Conservation (phyloP, 2,888 invertebrate species). For the Amiota communis region DNA sequence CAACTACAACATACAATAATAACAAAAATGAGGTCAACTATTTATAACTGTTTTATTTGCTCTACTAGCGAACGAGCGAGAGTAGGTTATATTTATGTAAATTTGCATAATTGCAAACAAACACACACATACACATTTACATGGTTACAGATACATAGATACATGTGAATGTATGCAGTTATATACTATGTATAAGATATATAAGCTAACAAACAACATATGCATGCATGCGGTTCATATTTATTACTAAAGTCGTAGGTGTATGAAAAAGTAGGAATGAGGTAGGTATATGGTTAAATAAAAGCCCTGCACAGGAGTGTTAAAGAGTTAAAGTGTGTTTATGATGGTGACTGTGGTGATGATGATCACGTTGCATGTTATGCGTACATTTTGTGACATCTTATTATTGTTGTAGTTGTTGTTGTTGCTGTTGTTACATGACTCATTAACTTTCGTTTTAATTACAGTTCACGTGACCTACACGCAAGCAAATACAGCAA, state of each 20-base stretch:
- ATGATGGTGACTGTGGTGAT: neutral
- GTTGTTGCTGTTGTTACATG: too few relatives aligned
- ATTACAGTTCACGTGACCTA: slow-evolving; percentile 50
- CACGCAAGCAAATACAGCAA: slow-evolving; percentile 38
- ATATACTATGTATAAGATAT: too few relatives aligned
- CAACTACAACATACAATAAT: slow-evolving; percentile 21
- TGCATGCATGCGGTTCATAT: neutral
- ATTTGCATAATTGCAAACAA: slow-evolving; percentile 59
- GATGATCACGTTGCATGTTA: slow-evolving; percentile 9
- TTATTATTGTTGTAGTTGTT: too few relatives aligned
- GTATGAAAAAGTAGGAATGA: neutral
- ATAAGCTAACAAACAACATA: neutral
- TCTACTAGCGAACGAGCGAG: slow-evolving; percentile 34
- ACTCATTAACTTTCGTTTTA: slow-evolving; percentile 30
- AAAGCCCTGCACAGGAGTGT: too few relatives aligned
- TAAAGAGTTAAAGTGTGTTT: neutral
- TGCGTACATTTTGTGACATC: slow-evolving; percentile 16
- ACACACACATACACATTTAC: slow-evolving; percentile 28
- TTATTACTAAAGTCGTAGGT: neutral
- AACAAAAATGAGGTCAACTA: slow-evolving; percentile 64
- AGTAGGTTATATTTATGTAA: slow-evolving; percentile 67
- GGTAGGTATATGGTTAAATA: too few relatives aligned
- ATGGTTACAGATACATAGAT: neutral
- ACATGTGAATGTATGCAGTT: slow-evolving; percentile 15
- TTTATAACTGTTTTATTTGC: slow-evolving; percentile 42